Evolutionary conservation across 2,797 vertebrate species (phyloP).

Genomic region (Artibeus lituratus): DNA sequence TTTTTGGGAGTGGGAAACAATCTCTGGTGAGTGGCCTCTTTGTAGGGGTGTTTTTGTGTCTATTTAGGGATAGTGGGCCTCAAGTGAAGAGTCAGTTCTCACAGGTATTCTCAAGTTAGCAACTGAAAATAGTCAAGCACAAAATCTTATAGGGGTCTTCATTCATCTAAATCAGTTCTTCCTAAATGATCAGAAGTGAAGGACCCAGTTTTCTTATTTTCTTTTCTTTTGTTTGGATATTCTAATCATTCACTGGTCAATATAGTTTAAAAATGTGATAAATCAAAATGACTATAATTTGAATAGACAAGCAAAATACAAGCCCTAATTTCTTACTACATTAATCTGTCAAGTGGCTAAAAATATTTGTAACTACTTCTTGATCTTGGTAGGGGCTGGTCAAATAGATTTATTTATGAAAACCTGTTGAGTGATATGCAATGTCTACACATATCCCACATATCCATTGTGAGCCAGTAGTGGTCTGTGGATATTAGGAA

Average conservation of each 20-base stretch:
- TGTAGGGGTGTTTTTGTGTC: background rate
- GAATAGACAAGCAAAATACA: background rate
- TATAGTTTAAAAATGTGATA: background rate
- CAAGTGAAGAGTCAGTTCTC: background rate
- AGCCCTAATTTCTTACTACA: background rate
- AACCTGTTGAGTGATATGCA: too few species aligned
- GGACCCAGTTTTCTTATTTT: background rate
- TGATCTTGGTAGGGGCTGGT: background rate
- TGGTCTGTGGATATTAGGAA: background rate
- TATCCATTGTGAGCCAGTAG: fast-evolving
- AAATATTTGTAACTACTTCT: background rate
- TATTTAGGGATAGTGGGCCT: background rate
- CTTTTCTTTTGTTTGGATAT: background rate
- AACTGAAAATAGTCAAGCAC: background rate
- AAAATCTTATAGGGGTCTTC: background rate
- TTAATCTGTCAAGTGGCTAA: background rate
- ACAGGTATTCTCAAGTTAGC: background rate
- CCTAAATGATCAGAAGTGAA: background rate
- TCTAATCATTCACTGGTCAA: background rate
- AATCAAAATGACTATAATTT: background rate
- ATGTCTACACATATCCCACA: background rate
- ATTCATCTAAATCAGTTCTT: background rate
- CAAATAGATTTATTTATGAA: background rate
- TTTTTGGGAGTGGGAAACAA: background rate
- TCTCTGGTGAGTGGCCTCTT: background rate